Percentiles rank a stretch among this genome's conserved stretches.
Conservation (phyloP, 2,113 vertebrate species). For the Cepphus grylle region DNA sequence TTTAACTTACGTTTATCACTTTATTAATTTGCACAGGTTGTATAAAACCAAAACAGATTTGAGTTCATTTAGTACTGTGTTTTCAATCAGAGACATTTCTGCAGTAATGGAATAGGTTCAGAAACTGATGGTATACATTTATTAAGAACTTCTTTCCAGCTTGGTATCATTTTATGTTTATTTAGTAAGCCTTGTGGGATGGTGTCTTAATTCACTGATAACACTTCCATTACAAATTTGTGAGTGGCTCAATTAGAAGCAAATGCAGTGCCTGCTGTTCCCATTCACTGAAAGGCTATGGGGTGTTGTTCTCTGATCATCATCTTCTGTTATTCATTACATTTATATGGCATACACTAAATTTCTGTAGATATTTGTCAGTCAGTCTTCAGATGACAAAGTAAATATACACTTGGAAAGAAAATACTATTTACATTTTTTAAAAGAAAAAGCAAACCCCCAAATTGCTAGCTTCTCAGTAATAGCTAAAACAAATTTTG, state of each 20-base stretch:
- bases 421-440: not conserved
- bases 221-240: not conserved
- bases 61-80: not conserved
- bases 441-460: not conserved
- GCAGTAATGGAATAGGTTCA: not conserved
- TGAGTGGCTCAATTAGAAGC: not conserved
- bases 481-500: not conserved
- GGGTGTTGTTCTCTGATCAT: not conserved
- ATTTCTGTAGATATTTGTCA: not conserved
- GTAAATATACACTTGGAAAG: not conserved
- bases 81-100: not conserved
- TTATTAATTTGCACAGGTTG: not conserved
- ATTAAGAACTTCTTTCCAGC: not conserved
- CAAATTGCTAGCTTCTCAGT: not conserved
- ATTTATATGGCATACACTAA: not conserved
- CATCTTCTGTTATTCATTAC: not conserved
- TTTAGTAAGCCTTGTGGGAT: not conserved
- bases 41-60: not conserved
- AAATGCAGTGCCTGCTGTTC: not conserved
- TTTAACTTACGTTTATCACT: not conserved
- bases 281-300: not conserved
- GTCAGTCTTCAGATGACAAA: not conserved
- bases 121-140: not conserved
- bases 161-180: not conserved
- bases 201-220: not conserved